Percentiles rank a stretch among this genome's conserved stretches.
Evolutionary conservation across 2,888 invertebrate species (phyloP).

Genomic region (Copidosoma aretas): DNA sequence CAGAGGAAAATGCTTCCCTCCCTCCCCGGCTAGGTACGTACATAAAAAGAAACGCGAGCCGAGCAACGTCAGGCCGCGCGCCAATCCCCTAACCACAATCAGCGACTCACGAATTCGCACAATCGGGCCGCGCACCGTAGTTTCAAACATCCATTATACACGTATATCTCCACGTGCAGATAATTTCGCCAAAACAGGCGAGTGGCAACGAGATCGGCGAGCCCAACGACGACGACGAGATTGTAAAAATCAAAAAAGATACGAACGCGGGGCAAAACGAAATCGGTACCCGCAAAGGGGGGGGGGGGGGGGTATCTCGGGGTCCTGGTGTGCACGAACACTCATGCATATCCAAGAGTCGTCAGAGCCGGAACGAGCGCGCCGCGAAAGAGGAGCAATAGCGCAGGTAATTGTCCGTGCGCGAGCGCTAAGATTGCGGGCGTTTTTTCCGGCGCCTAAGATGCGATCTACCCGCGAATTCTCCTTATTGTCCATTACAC

Average conservation of each 20-base stretch:
- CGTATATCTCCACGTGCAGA: no score
- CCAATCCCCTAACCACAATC: no score
- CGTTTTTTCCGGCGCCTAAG: conserved; percentile 50
- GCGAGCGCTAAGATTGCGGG: conserved; percentile 52
- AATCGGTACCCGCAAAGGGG: background rate
- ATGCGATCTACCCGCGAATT: conserved; percentile 25
- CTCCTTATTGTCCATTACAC: conserved; percentile 29
- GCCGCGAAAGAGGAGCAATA: conserved; percentile 28
- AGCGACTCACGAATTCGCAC: no score
- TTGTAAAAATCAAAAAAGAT: conserved; percentile 27
- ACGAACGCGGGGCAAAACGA: conserved; percentile 16
- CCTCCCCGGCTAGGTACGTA: no score
- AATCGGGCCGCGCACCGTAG: no score
- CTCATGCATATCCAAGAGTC: background rate
- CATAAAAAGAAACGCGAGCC: no score
- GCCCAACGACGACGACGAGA: background rate
- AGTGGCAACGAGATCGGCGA: background rate
- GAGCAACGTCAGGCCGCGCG: no score
- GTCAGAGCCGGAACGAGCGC: background rate
- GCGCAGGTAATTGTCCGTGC: conserved; percentile 54
- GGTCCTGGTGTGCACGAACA: background rate
- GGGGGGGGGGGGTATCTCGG: background rate
- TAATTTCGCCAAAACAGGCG: no score
- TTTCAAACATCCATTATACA: no score
- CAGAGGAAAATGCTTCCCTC: no score